Conservation (phyloP, 30 jellyfish, hydroid and myxozoan species). For the Pelagia noctiluca region DNA sequence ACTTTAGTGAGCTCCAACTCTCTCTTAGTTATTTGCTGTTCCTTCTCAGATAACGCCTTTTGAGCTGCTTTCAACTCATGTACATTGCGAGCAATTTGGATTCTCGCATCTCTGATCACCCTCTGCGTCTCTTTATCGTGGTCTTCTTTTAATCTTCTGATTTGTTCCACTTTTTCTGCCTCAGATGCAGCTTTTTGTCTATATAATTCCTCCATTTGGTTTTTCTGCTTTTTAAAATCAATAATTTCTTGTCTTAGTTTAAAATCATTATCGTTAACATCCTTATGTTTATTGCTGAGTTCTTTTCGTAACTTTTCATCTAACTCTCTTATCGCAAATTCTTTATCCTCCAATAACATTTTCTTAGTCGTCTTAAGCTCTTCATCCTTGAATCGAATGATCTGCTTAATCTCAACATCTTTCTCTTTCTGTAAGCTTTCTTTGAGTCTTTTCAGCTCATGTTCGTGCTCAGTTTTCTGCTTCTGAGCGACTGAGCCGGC, state of each 20-base stretch:
- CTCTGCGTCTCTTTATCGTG: conserved; percentile 88
- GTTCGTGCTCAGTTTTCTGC: conserved; percentile 63
- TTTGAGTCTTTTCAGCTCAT: conserved; percentile 67
- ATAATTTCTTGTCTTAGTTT: conserved; percentile 72
- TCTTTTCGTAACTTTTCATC: conserved; percentile 71
- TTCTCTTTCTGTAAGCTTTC: conserved; percentile 83
- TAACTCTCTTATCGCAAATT: conserved; percentile 56
- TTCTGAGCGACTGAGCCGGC: conserved; percentile 52
- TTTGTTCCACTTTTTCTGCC: conserved; percentile 73
- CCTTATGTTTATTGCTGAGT: conserved; percentile 16
- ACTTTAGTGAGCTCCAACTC: conserved; percentile 54
- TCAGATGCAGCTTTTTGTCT: conserved; percentile 65
- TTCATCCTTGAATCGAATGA: conserved; percentile 87
- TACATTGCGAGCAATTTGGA: conserved; percentile 76
- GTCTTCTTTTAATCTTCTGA: conserved; percentile 74
- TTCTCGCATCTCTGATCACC: conserved; percentile 80
- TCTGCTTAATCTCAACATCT: conserved; percentile 86
- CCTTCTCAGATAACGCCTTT: conserved; percentile 81
- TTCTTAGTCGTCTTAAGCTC: conserved; percentile 82
- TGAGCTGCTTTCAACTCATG: conserved; percentile 78
- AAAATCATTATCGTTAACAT: conserved; percentile 58
- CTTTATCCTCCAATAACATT: conserved; percentile 85
- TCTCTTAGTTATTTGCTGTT: conserved; percentile 57
- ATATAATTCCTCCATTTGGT: conserved; percentile 62
- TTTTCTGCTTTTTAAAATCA: conserved; percentile 70